Conservation (phyloP, 2,797 vertebrate species). For the Rallus crepitans region DNA sequence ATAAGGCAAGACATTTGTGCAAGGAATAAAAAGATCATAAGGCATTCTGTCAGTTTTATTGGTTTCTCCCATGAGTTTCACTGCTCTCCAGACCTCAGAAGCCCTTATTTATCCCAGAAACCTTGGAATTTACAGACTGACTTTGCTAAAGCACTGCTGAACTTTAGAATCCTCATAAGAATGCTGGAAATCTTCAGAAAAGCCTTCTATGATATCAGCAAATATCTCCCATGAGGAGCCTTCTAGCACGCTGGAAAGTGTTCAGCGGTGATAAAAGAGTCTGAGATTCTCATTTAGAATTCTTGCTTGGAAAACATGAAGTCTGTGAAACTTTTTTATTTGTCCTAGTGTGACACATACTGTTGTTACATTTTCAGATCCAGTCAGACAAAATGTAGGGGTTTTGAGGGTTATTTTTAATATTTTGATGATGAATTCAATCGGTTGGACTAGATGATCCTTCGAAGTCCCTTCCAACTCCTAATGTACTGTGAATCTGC, state of each 20-base stretch:
- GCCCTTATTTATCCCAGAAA: conserved; percentile 66
- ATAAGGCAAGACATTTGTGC: conserved; percentile 62
- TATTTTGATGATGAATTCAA: neutral
- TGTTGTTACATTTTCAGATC: neutral
- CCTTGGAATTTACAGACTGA: conserved; percentile 72
- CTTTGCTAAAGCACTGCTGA: conserved; percentile 63
- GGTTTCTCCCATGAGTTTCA: conserved; percentile 53
- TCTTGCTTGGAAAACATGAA: neutral
- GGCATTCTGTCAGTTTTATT: conserved; percentile 61
- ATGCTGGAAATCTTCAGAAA: conserved; percentile 70
- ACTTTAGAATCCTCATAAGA: conserved; percentile 68
- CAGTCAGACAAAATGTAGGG: neutral
- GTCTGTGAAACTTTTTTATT: neutral
- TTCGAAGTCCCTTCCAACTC: no score
- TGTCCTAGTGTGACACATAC: neutral
- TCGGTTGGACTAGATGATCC: no score
- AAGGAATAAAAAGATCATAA: conserved; percentile 68
- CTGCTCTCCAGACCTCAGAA: conserved; percentile 53
- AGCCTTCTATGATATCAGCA: conserved; percentile 64
- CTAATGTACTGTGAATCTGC: no score
- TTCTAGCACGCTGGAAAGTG: neutral
- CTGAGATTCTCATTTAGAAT: conserved; percentile 28
- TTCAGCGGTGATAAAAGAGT: conserved; percentile 22
- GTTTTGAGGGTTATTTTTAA: neutral
- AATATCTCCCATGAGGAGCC: conserved; percentile 64